Evolutionary conservation across 92 coral and sea anemone species (phyloP).

Genomic region (Diadumene lineata): DNA sequence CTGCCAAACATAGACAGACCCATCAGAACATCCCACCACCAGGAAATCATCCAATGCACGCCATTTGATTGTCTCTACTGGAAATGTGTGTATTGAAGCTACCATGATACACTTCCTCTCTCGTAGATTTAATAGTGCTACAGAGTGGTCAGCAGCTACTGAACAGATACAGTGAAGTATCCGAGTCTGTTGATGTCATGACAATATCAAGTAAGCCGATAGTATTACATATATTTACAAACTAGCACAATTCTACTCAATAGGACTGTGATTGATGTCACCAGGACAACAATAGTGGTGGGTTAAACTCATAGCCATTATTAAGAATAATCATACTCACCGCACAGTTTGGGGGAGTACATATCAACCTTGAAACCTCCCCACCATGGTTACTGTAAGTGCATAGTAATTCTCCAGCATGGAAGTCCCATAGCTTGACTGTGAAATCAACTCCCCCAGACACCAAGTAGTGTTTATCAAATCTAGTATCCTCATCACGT

Average conservation of each 20-base stretch:
- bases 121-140: constrained; percentile 84
- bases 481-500: constrained; percentile 87
- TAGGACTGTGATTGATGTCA: background rate
- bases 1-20: constrained; percentile 98
- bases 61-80: constrained; percentile 98
- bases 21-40: constrained; percentile 91
- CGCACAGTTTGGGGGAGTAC: constrained; percentile 95
- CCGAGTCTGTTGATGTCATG: constrained; percentile 54
- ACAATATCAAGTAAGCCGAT: background rate
- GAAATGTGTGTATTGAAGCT: constrained; percentile 95
- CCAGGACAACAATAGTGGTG: background rate
- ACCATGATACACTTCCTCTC: constrained; percentile 90
- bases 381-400: constrained; percentile 93
- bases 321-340: too few relatives aligned
- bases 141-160: constrained; percentile 96
- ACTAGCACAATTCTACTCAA: background rate
- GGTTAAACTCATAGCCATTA: background rate
- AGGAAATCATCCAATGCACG: constrained; percentile 94
- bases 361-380: constrained; percentile 78
- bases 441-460: constrained; percentile 99
- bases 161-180: constrained; percentile 90
- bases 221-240: too few relatives aligned
- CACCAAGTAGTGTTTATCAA: constrained; percentile 75
- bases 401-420: constrained; percentile 82
- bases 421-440: constrained; percentile 93